These are phyloP conservation scores for Dione vanillae DNA, from an alignment of 2,888 invertebrate species.

Conservation along the genomic window DNA sequence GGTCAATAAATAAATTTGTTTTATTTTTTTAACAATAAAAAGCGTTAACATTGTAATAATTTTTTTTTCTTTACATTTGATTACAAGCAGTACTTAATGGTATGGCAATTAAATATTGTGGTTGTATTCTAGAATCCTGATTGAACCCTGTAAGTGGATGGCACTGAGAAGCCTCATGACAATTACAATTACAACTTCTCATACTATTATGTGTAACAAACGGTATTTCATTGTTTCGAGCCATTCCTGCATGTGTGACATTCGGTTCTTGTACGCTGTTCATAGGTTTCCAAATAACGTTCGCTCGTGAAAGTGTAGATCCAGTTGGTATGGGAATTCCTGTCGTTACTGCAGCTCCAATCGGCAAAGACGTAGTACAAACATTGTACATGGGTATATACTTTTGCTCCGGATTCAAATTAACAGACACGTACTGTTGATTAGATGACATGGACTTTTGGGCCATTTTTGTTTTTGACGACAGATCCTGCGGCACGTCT, in stretches of 20 bases:
- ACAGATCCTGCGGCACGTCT: constrained; percentile 55
- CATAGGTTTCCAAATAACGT: constrained; percentile 64
- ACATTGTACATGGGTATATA: constrained; percentile 51
- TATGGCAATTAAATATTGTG: constrained; percentile 61
- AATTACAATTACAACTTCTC: constrained; percentile 61
- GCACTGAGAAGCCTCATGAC: constrained; percentile 49
- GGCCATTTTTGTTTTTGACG: constrained; percentile 35
- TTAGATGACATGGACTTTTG: constrained; percentile 20
- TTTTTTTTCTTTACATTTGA: neutral
- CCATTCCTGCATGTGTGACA: constrained; percentile 42
- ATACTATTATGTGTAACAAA: constrained; percentile 32
- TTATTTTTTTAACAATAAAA: constrained; percentile 6
- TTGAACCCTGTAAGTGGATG: constrained; percentile 33
- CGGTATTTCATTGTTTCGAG: constrained; percentile 39
- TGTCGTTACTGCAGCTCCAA: constrained; percentile 1
- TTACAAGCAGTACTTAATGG: constrained; percentile 52
- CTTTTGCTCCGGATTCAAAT: constrained; percentile 33
- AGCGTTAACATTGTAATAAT: constrained; percentile 1
- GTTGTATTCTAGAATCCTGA: constrained; percentile 47
- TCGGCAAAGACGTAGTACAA: constrained; percentile 47
- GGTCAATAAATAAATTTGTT: neutral
- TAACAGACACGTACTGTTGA: constrained; percentile 10
- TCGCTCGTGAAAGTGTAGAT: constrained; percentile 48
- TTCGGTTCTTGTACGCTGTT: constrained; percentile 52
- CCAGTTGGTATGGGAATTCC: constrained; percentile 41